These are phyloP conservation scores for Urophycis tenuis DNA, from an alignment of 2,797 vertebrate genomes.

Conservation along the genomic window DNA sequence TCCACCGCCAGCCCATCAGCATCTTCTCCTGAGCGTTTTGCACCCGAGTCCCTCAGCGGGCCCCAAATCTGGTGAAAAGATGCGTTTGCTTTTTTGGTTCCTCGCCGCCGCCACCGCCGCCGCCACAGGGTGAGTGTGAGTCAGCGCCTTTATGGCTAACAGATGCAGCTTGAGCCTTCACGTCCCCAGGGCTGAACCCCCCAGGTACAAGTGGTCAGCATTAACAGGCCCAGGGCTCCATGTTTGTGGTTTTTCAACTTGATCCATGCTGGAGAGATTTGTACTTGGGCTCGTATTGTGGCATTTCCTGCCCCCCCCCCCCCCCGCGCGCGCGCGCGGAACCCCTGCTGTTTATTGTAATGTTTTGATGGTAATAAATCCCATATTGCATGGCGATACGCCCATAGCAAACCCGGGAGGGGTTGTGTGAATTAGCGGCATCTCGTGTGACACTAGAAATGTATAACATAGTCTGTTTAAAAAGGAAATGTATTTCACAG, in stretches of 20 bases:
- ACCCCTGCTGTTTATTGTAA: background rate
- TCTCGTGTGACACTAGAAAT: background rate
- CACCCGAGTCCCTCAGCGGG: too few relatives aligned
- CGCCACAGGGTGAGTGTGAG: slow-evolving; percentile 19
- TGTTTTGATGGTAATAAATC: background rate
- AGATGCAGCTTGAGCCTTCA: slow-evolving; percentile 26
- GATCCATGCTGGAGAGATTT: background rate
- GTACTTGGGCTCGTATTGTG: background rate
- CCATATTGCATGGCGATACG: background rate
- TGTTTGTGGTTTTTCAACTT: background rate
- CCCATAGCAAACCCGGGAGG: background rate
- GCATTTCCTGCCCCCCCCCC: background rate
- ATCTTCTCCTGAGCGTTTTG: slow-evolving; percentile 36
- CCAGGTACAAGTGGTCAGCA: slow-evolving; percentile 7
- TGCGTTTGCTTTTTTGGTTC: slow-evolving; percentile 20
- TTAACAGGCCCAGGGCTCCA: background rate
- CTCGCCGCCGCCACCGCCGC: slow-evolving; percentile 18
- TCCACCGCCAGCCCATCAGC: too few relatives aligned
- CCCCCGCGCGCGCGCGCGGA: background rate
- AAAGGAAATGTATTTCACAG: background rate
- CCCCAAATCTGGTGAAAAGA: slow-evolving; percentile 23
- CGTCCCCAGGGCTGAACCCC: background rate
- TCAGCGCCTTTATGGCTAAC: slow-evolving; percentile 29
- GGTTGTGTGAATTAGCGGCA: background rate
- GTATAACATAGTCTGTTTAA: background rate